Evolutionary conservation across 2,113 vertebrate genomes (phyloP).

Genomic region (Clarias batrachus): DNA sequence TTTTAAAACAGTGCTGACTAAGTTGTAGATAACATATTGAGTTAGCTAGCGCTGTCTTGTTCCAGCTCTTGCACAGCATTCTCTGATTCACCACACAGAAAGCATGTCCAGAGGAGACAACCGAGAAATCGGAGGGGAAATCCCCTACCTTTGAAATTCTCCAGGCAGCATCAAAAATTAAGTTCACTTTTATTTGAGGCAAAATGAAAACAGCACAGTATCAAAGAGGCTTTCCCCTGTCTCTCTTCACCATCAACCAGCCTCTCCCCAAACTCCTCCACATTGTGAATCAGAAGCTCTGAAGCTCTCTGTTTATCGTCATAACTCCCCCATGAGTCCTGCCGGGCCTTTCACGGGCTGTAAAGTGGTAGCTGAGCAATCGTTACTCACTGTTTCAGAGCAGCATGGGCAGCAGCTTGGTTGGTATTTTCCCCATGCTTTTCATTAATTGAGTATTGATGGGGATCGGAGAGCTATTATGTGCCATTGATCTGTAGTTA

Average conservation of each 20-base stretch:
- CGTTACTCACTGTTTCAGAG: conserved; percentile 48
- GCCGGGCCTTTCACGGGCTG: conserved; percentile 29
- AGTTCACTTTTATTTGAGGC: conserved; percentile 73
- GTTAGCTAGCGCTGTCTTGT: not conserved
- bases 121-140: conserved; percentile 53
- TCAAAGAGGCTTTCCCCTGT: conserved; percentile 61
- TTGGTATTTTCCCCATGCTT: conserved; percentile 52
- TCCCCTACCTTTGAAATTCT: conserved; percentile 71
- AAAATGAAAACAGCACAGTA: conserved; percentile 67
- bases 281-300: conserved; percentile 66
- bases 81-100: conserved; percentile 67
- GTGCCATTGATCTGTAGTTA: conserved; percentile 53
- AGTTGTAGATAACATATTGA: not conserved
- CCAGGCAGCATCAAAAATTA: conserved; percentile 73
- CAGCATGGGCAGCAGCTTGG: conserved; percentile 23
- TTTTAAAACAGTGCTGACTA: not conserved
- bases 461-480: conserved; percentile 56
- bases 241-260: conserved; percentile 67
- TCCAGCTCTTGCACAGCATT: conserved; percentile 50
- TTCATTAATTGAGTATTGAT: conserved; percentile 56
- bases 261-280: conserved; percentile 65
- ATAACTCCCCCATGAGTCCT: conserved; percentile 52
- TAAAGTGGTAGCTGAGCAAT: conserved; percentile 51
- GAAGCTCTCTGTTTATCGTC: conserved; percentile 70
- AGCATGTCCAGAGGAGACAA: conserved; percentile 67